Evolutionary conservation across 2,888 invertebrate genomes (phyloP).

Genomic region (Caenorhabditis imperialis): DNA sequence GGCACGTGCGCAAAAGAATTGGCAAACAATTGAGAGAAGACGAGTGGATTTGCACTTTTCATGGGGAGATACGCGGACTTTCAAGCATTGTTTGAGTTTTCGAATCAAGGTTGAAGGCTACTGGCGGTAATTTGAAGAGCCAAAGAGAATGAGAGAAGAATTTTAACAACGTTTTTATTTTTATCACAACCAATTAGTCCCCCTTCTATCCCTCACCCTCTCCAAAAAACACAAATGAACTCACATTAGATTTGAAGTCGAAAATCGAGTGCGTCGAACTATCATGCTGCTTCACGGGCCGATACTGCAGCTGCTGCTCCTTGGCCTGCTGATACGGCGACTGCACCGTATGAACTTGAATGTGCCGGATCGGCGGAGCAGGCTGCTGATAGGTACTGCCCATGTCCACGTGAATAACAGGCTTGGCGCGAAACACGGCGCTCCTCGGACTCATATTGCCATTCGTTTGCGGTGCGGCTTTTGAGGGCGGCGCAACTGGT

Average conservation of each 20-base stretch:
- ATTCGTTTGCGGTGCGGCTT: conserved; percentile 46
- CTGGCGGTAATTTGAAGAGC: no score
- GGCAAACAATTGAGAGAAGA: no score
- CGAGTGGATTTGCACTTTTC: no score
- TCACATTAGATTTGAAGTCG: conserved; percentile 56
- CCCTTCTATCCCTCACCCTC: neutral
- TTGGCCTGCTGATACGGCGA: neutral
- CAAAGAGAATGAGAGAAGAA: no score
- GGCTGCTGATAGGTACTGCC: conserved; percentile 51
- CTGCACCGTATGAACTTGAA: conserved; percentile 40
- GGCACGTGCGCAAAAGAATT: no score
- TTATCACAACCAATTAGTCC: no score
- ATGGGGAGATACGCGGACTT: no score
- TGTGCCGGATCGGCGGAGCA: conserved; percentile 43
- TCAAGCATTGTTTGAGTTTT: no score
- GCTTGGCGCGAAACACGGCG: conserved; percentile 75
- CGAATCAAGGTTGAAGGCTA: no score
- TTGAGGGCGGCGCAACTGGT: conserved; percentile 44
- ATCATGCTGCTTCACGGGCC: conserved; percentile 40
- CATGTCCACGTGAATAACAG: conserved; percentile 74
- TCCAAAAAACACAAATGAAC: no score
- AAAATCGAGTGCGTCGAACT: conserved; percentile 53
- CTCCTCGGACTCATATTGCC: conserved; percentile 72
- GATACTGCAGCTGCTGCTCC: conserved; percentile 9
- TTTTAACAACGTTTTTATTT: no score